These are phyloP conservation scores for Hetaerina titia DNA, from an alignment of 2,888 invertebrate species.

Conservation along the genomic window DNA sequence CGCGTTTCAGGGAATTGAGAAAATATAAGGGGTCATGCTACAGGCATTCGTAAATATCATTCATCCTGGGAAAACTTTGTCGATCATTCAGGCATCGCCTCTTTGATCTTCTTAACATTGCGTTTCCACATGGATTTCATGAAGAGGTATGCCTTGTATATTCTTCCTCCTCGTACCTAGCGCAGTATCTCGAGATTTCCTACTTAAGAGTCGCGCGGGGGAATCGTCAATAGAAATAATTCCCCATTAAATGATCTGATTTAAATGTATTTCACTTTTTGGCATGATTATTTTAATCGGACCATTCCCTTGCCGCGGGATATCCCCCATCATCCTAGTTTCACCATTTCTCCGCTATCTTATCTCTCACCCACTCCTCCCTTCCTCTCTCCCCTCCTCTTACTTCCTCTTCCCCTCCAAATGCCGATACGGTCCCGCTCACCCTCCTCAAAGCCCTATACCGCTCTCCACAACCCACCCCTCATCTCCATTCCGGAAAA, in stretches of 20 bases:
- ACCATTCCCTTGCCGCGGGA: background rate
- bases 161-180: background rate
- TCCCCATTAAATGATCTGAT: background rate
- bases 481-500: background rate
- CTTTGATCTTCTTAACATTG: no score
- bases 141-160: background rate
- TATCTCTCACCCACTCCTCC: background rate
- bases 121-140: background rate
- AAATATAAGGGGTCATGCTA: no score
- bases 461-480: background rate
- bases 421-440: no score
- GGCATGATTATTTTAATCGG: background rate
- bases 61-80: no score
- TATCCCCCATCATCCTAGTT: no score
- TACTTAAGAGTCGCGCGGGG: background rate
- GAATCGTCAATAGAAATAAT: background rate
- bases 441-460: background rate
- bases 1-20: no score
- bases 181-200: background rate
- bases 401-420: no score
- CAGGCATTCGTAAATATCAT: no score
- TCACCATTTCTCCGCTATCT: background rate
- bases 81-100: no score
- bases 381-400: background rate
- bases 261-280: background rate